Conservation (phyloP, 1,140 invertebrate genomes). For the Pogonus chalceus region DNA sequence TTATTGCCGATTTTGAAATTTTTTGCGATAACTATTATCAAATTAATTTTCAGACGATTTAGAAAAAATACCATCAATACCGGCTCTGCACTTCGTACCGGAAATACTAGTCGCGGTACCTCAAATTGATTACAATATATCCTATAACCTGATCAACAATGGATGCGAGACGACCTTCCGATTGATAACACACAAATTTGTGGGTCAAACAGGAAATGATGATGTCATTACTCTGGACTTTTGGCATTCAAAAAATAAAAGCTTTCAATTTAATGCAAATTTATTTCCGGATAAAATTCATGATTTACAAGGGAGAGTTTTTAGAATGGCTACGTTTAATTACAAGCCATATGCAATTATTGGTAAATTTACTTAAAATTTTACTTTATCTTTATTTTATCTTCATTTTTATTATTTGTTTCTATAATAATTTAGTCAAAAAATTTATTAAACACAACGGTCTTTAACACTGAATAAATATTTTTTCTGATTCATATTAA, state of each 20-base stretch:
- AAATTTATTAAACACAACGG: too few relatives aligned
- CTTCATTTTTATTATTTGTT: too few relatives aligned
- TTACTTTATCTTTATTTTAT: conserved; percentile 12
- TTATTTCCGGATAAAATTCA: conserved; percentile 25
- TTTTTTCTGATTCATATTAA: too few relatives aligned
- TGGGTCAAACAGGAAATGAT: conserved; percentile 2
- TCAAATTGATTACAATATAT: conserved; percentile 5
- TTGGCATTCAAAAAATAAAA: conserved; percentile 7
- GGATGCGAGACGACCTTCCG: not conserved
- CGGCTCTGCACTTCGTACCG: not conserved
- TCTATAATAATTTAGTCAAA: too few relatives aligned
- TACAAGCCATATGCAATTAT: conserved; percentile 25
- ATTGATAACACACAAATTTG: conserved; percentile 13
- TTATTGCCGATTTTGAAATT: too few relatives aligned
- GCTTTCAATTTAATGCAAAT: conserved; percentile 5
- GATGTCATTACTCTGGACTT: not conserved
- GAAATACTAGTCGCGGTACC: not conserved
- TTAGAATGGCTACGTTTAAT: conserved; percentile 22
- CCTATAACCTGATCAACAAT: not conserved
- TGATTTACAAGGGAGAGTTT: conserved; percentile 18
- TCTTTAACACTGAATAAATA: too few relatives aligned
- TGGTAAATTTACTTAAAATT: conserved; percentile 17
- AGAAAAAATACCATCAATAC: not conserved
- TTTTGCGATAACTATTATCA: too few relatives aligned
- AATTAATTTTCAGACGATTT: not conserved